Evolutionary conservation across 2,113 vertebrate genomes (phyloP), one percentile per base, ranked within the genome.

Genomic region (Catharus fuscescens): DNA sequence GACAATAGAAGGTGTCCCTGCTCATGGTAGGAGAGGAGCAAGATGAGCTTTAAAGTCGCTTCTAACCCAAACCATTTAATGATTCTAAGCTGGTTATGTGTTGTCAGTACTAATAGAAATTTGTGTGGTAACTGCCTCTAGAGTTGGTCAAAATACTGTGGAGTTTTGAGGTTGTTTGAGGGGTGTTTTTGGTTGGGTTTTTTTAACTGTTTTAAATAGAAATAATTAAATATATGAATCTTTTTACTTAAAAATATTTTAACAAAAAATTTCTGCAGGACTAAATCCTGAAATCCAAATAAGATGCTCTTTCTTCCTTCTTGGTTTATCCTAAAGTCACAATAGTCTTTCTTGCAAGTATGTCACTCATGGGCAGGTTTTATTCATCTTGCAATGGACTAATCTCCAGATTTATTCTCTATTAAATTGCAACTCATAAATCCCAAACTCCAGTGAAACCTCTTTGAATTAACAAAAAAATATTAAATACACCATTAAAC

Each of bases 401-500:
- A 28, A 47, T 47, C 14, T 79, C 10, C 18, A 44, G 25, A 8
- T 69, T 73, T 45, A n/a, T 65, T 60, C 25, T 56, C 32, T 14
- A 28, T 69, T 65, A 74, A 73, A 38, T 56, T 78, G 54, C 18
- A 52, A n/a, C 4, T 65, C 10, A 34, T 48, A 61, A 70, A 74
- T 60, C 7, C 18, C 11, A 36, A 79, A 45, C 12, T 65, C 12
- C 7, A 47, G 19, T 5, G 24, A 56, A 36, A n/a, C 52, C 36
- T 66, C 10, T 71, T 42, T 6, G 16, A 38, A 72, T 47, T 72
- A 77, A 61, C 3, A 38, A 71, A 44, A 56, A 66, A 47, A 8
- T 3, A 64, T 0, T 0, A 65, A 52, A 45, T 28, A n/a, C 3
- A 32, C 9, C 64, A 7, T 70, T 50, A 54, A 6, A 23, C 4